Conservation (phyloP, 1,140 invertebrate species). For the Cyrtorhinus lividipennis region DNA sequence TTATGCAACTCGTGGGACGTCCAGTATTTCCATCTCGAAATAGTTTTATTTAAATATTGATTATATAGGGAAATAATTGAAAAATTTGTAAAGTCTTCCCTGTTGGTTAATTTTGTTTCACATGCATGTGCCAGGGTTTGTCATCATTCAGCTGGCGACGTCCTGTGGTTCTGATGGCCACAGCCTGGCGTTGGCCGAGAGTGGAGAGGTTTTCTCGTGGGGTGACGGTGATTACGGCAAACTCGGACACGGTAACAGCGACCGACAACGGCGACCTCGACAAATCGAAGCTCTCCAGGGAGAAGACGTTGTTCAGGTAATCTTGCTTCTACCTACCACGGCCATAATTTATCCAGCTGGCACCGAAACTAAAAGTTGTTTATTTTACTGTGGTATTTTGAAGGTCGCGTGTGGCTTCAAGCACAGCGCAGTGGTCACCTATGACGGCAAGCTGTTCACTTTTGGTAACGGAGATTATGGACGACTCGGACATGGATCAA, state of each 20-base stretch:
- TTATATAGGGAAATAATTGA: too few relatives aligned
- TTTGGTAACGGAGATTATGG: conserved; percentile 56
- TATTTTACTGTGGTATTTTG: neutral
- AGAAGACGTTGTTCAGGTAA: conserved; percentile 44
- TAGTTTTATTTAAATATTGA: too few relatives aligned
- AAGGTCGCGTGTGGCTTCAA: conserved; percentile 51
- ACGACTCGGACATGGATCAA: conserved; percentile 43
- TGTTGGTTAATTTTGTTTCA: too few relatives aligned
- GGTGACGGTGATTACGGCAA: conserved; percentile 47
- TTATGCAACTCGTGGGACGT: too few relatives aligned
- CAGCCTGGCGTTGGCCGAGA: conserved; percentile 41
- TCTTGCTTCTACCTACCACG: too few relatives aligned
- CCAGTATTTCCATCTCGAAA: too few relatives aligned
- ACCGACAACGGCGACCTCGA: conserved; percentile 44
- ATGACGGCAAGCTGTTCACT: conserved; percentile 47
- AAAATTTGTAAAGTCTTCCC: too few relatives aligned
- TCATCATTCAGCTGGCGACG: conserved; percentile 44
- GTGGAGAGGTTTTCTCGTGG: conserved; percentile 45
- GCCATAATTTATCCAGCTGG: too few relatives aligned
- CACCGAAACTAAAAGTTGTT: too few relatives aligned
- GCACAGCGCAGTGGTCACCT: conserved; percentile 49
- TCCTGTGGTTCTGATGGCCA: conserved; percentile 49
- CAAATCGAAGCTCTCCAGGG: conserved; percentile 50
- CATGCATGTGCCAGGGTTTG: too few relatives aligned
- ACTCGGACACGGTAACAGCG: conserved; percentile 51